A percentile compares a stretch with the other conserved stretches of the same genome.
These are phyloP conservation scores for Omphaloscelis lunosa DNA, from an alignment of 2,888 invertebrate species.

Conservation along the genomic window DNA sequence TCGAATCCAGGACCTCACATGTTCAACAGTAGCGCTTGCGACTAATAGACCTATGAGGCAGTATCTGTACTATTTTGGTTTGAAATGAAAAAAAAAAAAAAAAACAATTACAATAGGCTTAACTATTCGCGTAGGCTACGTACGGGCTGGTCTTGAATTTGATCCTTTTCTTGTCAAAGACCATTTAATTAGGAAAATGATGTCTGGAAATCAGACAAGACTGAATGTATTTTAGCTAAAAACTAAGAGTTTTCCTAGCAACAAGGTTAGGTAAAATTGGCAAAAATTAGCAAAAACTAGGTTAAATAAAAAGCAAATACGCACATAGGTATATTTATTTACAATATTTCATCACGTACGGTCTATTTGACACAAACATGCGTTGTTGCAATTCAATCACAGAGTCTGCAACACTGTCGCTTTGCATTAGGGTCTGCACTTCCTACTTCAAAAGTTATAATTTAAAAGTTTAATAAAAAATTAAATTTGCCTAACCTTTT, in stretches of 20 bases:
- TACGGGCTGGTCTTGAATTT: too few species aligned
- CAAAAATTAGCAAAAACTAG: constrained; percentile 3
- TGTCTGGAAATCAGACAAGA: too few species aligned
- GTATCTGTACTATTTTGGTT: too few species aligned
- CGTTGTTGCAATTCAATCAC: constrained; percentile 47
- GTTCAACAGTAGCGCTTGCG: too few species aligned
- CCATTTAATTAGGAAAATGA: not conserved
- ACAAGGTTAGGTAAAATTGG: too few species aligned
- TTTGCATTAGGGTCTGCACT: constrained; percentile 19
- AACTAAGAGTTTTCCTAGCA: not conserved
- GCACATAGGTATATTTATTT: constrained; percentile 19
- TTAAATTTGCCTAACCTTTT: not conserved
- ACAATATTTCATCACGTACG: constrained; percentile 54
- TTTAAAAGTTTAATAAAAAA: not conserved
- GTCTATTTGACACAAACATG: constrained; percentile 42
- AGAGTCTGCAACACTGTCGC: constrained; percentile 30
- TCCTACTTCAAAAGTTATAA: not conserved
- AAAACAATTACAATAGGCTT: too few species aligned
- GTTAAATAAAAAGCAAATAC: constrained; percentile 8
- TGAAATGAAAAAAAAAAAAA: too few species aligned
- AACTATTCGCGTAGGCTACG: too few species aligned
- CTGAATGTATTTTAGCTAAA: too few species aligned
- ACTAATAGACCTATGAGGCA: too few species aligned
- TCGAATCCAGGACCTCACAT: too few species aligned
- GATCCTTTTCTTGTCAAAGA: not conserved